Conservation (phyloP, 2,113 vertebrate species). For the Chitala chitala region DNA sequence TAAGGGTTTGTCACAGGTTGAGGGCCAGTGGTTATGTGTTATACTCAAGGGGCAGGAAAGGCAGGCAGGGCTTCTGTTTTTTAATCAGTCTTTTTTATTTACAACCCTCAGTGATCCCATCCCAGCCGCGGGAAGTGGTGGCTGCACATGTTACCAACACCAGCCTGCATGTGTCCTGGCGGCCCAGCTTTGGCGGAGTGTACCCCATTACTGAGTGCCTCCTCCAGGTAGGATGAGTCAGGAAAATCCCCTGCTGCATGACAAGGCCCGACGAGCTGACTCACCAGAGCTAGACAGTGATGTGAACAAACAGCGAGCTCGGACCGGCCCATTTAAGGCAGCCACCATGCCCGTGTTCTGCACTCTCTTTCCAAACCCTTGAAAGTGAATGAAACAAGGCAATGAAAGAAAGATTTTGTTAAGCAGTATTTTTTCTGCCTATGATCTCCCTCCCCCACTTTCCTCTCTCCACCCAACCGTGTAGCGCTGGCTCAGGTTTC, state of each 20-base stretch:
- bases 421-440: conserved; percentile 20
- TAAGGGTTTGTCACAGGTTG: conserved; percentile 35
- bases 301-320: neutral
- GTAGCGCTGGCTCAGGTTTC: conserved; percentile 52
- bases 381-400: neutral
- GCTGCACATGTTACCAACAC: conserved; percentile 54
- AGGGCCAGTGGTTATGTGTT: neutral
- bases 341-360: neutral
- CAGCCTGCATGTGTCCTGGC: conserved; percentile 65
- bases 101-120: conserved; percentile 64
- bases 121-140: conserved; percentile 53
- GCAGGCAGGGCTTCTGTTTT: no score
- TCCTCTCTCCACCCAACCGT: conserved; percentile 26
- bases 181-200: conserved; percentile 67
- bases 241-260: neutral
- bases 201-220: conserved; percentile 67
- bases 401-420: conserved; percentile 28
- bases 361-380: no score
- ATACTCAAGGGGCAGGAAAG: neutral
- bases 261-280: neutral
- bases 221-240: conserved; percentile 67
- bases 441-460: conserved; percentile 34
- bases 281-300: neutral
- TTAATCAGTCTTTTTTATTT: neutral
- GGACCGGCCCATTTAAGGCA: neutral